These are phyloP conservation scores for Agonopterix heracliana DNA, from an alignment of 2,888 invertebrate genomes.

Conservation along the genomic window DNA sequence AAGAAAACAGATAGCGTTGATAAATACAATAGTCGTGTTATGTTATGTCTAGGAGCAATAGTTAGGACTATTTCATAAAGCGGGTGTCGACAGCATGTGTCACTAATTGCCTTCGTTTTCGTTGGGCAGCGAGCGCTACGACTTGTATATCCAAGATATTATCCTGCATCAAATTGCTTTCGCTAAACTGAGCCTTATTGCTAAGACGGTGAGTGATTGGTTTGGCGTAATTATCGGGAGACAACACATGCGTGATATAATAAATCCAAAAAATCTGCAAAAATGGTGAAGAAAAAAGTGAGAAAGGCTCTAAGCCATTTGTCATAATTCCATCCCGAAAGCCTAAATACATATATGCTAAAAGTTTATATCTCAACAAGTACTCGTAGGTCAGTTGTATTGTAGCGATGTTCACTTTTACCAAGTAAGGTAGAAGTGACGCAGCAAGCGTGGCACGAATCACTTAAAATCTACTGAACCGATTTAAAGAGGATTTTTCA, in stretches of 20 bases:
- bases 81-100: slow-evolving; percentile 49
- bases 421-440: too few species aligned
- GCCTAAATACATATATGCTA: too few species aligned
- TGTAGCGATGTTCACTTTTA: too few species aligned
- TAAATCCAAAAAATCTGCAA: too few species aligned
- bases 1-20: neutral
- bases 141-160: slow-evolving; percentile 17
- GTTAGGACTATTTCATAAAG: slow-evolving; percentile 25
- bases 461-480: too few species aligned
- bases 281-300: too few species aligned
- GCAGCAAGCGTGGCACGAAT: too few species aligned
- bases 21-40: neutral
- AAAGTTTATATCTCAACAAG: too few species aligned
- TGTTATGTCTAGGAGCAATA: neutral
- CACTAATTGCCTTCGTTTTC: slow-evolving; percentile 57
- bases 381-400: too few species aligned
- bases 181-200: slow-evolving; percentile 18
- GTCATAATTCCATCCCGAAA: too few species aligned
- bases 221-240: slow-evolving; percentile 1
- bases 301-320: too few species aligned
- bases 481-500: too few species aligned
- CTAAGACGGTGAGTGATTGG: neutral
- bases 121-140: slow-evolving; percentile 35
- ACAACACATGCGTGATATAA: neutral
- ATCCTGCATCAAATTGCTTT: slow-evolving; percentile 35